Evolutionary conservation across 2,113 vertebrate genomes (phyloP).

Genomic region (Platycercus adscitus): DNA sequence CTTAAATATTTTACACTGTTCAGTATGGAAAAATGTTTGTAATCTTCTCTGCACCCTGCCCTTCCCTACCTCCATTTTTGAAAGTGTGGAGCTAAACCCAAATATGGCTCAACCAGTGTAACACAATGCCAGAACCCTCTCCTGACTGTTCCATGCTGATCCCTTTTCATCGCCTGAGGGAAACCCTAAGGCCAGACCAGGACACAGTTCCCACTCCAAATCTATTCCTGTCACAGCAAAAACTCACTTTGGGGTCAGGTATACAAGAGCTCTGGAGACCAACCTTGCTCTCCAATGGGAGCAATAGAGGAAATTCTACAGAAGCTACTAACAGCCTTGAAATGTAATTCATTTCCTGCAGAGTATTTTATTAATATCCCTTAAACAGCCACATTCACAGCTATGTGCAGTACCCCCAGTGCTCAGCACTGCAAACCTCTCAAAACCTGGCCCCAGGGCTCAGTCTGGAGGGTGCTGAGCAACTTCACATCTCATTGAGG

Average conservation of each 20-base stretch:
- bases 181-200: background rate
- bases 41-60: background rate
- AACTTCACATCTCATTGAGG: fast-evolving
- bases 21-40: background rate
- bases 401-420: background rate
- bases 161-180: background rate
- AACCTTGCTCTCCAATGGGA: background rate
- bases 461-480: background rate
- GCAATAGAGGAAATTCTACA: constrained; percentile 5
- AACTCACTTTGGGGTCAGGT: background rate
- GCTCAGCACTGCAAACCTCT: background rate
- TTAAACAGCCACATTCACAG: background rate
- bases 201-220: background rate
- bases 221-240: background rate
- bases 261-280: background rate
- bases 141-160: background rate
- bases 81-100: background rate
- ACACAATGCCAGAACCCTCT: background rate
- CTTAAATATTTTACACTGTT: background rate
- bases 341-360: background rate
- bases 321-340: background rate
- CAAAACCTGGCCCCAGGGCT: background rate
- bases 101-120: background rate
- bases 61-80: background rate
- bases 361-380: background rate